Base-by-base conservation (phyloP, 37 sponge, comb jelly and placozoan genomes). In the Halichondria panicea region DNA sequence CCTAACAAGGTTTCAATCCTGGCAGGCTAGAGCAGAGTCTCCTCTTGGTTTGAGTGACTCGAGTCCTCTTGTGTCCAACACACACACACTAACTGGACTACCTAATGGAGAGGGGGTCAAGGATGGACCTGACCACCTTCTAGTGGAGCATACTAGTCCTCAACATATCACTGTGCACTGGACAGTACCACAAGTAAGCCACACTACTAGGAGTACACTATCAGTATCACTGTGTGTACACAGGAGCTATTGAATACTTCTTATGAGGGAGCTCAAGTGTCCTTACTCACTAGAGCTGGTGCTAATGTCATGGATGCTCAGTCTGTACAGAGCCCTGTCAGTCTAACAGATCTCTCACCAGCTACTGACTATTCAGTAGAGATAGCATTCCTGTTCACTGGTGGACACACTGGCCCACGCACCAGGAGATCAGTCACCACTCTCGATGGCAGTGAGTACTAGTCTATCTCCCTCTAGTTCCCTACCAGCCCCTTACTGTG, bases 241-340 rank as follows among this genome's bases (percentile, higher is more conserved):
- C 54, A 71, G 72, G 72, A 55, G 55, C 56, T 71, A 22, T 19
- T 46, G 38, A 3, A 21, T 4, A 54, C 72, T 15, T 71, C 72
- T 5, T 71, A 33, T 34, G 55, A 34, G 22, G n/a, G 22, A 7
- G 35, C 56, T 0, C 24, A 15, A n/a, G 34, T 71, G 39, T 37
- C 36, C 7, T 36, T 71, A 39, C 36, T 45, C 7, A 9, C 33
- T 33, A 13, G 21, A 15, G 15, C 27, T 3, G 55, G 56, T 0
- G 15, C 24, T 27, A n/a, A 25, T 50, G 50, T 25, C 3, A 31
- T 5, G n/a, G 4, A 6, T 53, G 1, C 1, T 55, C n/a, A 24
- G 13, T 1, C 22, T 21, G 36, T 9, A 7, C 30, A 12, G 22
- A 43, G 43, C 43, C 43, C 67, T 1, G 1, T 54, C 21, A 30